Evolutionary conservation across 2,113 vertebrate species (phyloP).

Genomic region (Phasianus colchicus): DNA sequence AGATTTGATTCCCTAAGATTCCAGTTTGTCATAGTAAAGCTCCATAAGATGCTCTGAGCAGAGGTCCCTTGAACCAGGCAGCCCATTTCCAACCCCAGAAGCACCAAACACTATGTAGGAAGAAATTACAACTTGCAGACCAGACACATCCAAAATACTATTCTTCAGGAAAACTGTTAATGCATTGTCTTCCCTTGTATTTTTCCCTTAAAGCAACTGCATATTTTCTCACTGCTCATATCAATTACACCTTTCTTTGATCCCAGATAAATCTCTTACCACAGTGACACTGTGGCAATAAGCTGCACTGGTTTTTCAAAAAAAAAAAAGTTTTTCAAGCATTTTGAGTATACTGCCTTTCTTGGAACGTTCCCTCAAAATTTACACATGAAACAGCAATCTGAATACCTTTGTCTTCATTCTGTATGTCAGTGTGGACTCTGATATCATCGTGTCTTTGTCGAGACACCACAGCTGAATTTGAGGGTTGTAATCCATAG

Average conservation of each 20-base stretch:
- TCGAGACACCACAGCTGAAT: conserved; percentile 87
- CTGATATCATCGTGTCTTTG: conserved; percentile 91
- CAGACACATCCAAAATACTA: background rate
- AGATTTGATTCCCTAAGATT: background rate
- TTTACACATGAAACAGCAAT: conserved; percentile 7
- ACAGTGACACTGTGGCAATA: background rate
- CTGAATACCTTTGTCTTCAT: conserved; percentile 85
- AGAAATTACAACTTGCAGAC: background rate
- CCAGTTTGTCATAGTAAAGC: background rate
- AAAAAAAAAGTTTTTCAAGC: background rate
- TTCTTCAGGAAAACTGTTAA: background rate
- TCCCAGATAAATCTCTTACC: background rate
- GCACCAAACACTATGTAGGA: background rate
- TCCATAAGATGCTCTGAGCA: background rate
- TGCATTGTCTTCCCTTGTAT: background rate
- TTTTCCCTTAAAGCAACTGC: background rate
- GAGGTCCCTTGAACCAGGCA: background rate
- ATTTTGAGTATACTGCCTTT: background rate
- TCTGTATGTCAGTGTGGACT: conserved; percentile 85
- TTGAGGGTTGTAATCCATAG: conserved; percentile 88
- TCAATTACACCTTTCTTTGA: background rate
- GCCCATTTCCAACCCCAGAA: background rate
- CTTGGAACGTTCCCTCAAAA: background rate
- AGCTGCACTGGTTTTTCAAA: background rate
- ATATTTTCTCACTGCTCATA: background rate